A percentile compares a stretch with the other conserved stretches of the same genome.
phyloP scores from a whole-genome alignment of 2,888 invertebrate species.

The Blastobasis lacticolella region DNA sequence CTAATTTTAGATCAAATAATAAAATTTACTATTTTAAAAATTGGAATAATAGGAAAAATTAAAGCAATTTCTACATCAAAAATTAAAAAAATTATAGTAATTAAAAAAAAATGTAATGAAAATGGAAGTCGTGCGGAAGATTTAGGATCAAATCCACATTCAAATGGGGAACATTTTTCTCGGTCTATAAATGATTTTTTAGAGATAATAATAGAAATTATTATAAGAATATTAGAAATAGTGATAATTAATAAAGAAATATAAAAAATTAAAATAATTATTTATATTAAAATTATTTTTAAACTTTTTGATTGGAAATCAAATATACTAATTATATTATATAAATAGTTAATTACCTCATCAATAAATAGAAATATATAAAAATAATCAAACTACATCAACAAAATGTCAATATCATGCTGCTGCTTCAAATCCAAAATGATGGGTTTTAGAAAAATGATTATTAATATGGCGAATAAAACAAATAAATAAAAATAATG shows the following conservation, averaged over 20 bases:
- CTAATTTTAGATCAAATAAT: slow-evolving; percentile 41
- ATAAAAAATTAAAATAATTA: slow-evolving; percentile 61
- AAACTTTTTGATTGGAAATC: slow-evolving; percentile 82
- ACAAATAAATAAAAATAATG: no score
- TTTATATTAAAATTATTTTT: slow-evolving; percentile 71
- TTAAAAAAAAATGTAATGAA: no score
- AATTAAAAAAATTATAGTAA: no score
- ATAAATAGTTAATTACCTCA: slow-evolving; percentile 78
- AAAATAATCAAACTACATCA: slow-evolving; percentile 51
- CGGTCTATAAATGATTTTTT: slow-evolving; percentile 75
- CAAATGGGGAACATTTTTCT: slow-evolving; percentile 79
- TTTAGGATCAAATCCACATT: slow-evolving; percentile 62
- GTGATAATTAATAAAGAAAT: slow-evolving; percentile 43
- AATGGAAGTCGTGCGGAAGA: slow-evolving; percentile 47
- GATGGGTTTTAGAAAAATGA: no score
- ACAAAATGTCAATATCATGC: slow-evolving; percentile 62
- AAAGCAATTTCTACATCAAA: no score
- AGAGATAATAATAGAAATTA: slow-evolving; percentile 62
- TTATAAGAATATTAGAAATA: slow-evolving; percentile 63
- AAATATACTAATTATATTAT: slow-evolving; percentile 81
- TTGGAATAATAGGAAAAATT: no score
- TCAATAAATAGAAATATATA: slow-evolving; percentile 78
- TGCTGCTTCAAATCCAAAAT: no score
- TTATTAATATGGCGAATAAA: no score
- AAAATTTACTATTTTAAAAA: no score